Base-by-base conservation (phyloP, 1,140 invertebrate species). In the Penaeus vannamei region DNA sequence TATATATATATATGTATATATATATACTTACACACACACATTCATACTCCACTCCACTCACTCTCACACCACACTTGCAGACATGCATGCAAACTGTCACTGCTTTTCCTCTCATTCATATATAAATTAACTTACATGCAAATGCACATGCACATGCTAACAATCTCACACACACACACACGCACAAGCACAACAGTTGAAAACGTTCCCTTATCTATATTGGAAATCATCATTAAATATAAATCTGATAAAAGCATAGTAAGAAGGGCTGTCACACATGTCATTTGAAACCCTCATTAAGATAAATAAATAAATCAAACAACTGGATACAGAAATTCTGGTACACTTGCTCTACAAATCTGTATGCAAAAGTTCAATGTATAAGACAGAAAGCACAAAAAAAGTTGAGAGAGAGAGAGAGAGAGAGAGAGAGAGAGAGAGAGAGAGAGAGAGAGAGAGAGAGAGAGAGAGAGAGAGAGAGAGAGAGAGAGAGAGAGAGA, bases 121-220 rank as follows among this genome's bases (percentile, higher is more conserved):
- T 62, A 84, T 62, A 84, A 60, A 84, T 62, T 64, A 60, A 84
- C 61, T 60, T 10, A 84, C 61, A 84, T 62, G 59, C 61, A 84
- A 60, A 84, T 62, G 59, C 61, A 84, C 61, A 84, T 62, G 59
- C 61, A 84, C 61, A 84, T 85, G 36, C 46, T 66, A 66, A 69
- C 42, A 60, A 46, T 14, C 53, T 14, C 53, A 17, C 53, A 53
- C 53, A 53, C 53, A 53, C 46, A 53, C 17, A 53, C 53, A 53
- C n/a, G n/a, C 53, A 53, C 53, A 53, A 12, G 17, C 53, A 53
- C 53, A 53, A 53, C 17, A 17, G 53, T 53, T 53, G 53, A 53
- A 53, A 53, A 17, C 53, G 14, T 53, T 53, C 53, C 17, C 53
- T 53, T 53, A 53, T 53, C 10, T 1, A 17, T 53, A 53, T 53